Percentiles rank a stretch among this genome's conserved stretches.
Conservation (phyloP, 1,140 invertebrate species). For the Sweltsa coloradensis region DNA sequence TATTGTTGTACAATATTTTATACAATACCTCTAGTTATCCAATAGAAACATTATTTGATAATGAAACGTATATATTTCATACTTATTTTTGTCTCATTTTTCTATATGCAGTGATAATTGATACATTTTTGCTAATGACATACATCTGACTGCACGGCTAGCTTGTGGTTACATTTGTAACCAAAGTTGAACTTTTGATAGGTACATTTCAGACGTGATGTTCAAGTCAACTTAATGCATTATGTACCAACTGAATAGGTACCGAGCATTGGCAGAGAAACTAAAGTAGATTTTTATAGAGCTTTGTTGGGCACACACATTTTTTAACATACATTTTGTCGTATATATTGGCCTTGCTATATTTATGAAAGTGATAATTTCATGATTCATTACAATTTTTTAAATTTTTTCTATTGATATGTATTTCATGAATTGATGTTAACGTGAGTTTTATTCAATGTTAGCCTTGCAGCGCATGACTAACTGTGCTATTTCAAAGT, state of each 20-base stretch:
- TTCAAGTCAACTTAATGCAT: constrained; percentile 4
- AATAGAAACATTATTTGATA: constrained; percentile 14
- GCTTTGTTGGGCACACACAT: constrained; percentile 11
- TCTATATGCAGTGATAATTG: too few species aligned
- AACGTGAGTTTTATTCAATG: too few species aligned
- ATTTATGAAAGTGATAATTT: too few species aligned
- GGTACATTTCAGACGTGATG: constrained; percentile 8
- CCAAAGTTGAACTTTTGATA: constrained; percentile 6
- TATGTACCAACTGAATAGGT: background rate
- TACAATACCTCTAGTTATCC: constrained; percentile 14
- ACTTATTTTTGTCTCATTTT: constrained; percentile 19
- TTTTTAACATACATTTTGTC: too few species aligned
- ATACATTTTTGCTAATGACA: constrained; percentile 9
- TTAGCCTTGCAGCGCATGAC: too few species aligned
- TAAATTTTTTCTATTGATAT: too few species aligned
- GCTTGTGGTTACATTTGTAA: background rate
- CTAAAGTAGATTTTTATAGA: constrained; percentile 11
- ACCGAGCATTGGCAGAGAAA: constrained; percentile 12
- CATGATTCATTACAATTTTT: too few species aligned
- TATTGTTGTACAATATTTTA: constrained; percentile 14
- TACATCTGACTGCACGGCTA: constrained; percentile 1
- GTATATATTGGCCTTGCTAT: too few species aligned
- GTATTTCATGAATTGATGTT: too few species aligned
- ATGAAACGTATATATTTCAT: constrained; percentile 15
- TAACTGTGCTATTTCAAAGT: too few species aligned